These are phyloP conservation scores for Poecilia picta DNA, from an alignment of 2,797 vertebrate species.

Conservation along the genomic window DNA sequence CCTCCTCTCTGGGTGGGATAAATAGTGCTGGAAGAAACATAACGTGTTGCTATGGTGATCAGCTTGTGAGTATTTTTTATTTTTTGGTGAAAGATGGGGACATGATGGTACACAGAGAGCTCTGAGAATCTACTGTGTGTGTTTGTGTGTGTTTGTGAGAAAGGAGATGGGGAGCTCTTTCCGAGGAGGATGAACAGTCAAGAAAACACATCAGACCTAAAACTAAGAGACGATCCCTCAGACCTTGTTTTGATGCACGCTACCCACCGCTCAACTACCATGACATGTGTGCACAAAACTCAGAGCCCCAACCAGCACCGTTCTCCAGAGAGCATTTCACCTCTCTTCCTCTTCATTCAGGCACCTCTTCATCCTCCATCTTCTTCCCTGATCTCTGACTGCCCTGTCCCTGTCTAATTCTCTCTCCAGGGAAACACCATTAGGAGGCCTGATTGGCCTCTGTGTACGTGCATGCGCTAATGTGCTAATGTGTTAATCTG, in stretches of 20 bases:
- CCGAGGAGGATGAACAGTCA: slow-evolving; percentile 55
- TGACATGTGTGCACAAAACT: slow-evolving; percentile 52
- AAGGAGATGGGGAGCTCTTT: slow-evolving; percentile 14
- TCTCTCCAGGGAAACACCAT: slow-evolving; percentile 66
- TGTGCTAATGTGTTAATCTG: slow-evolving; percentile 54
- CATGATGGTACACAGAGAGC: slow-evolving; percentile 54
- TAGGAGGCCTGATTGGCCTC: slow-evolving; percentile 71
- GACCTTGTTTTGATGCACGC: slow-evolving; percentile 61
- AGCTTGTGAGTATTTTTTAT: slow-evolving; percentile 45
- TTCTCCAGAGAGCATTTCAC: slow-evolving; percentile 69
- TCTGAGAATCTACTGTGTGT: slow-evolving; percentile 51
- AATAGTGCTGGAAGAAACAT: slow-evolving; percentile 82
- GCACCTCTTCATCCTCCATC: slow-evolving; percentile 57
- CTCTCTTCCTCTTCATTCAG: slow-evolving; percentile 57
- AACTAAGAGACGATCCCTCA: slow-evolving; percentile 61
- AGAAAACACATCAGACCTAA: slow-evolving; percentile 54
- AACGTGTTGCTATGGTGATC: slow-evolving; percentile 86
- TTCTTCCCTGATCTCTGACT: slow-evolving; percentile 59
- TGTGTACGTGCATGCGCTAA: slow-evolving; percentile 66
- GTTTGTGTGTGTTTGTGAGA: slow-evolving; percentile 42
- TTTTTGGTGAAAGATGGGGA: slow-evolving; percentile 71
- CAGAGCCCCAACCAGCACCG: slow-evolving; percentile 48
- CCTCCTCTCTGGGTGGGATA: slow-evolving; percentile 69
- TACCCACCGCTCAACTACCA: slow-evolving; percentile 55
- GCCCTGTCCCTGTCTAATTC: slow-evolving; percentile 50